Evolutionary conservation across 2,888 invertebrate species (phyloP).

Genomic region (Seladonia tumulorum): DNA sequence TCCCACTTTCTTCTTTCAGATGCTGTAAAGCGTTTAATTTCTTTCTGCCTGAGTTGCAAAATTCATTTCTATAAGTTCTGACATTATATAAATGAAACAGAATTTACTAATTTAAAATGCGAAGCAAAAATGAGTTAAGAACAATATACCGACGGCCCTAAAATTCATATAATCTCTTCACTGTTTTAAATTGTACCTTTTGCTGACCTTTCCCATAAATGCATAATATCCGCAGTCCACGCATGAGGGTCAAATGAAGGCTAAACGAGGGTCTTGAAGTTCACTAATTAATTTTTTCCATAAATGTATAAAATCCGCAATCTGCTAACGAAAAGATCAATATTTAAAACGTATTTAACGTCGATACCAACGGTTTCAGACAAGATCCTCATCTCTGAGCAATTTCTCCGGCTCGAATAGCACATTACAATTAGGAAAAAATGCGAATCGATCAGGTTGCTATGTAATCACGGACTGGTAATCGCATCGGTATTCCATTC

Average conservation of each 20-base stretch:
- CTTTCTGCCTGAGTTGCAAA: background rate
- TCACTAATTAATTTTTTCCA: background rate
- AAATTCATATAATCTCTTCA: background rate
- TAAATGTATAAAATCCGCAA: background rate
- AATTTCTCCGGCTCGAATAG: background rate
- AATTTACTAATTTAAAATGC: background rate
- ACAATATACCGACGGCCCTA: background rate
- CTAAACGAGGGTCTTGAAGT: background rate
- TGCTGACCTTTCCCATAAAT: background rate
- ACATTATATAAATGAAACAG: background rate
- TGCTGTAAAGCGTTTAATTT: no score
- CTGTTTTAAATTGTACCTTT: background rate
- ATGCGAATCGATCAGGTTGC: background rate
- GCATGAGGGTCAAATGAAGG: background rate
- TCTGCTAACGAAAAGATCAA: background rate
- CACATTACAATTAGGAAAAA: background rate
- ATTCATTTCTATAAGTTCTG: background rate
- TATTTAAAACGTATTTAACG: background rate
- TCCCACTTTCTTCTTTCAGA: no score
- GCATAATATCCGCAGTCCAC: background rate
- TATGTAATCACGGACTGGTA: slow-evolving; percentile 18
- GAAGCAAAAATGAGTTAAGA: background rate
- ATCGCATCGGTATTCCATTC: slow-evolving; percentile 48
- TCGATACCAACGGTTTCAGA: background rate
- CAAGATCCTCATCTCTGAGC: background rate